Evolutionary conservation across 2,888 invertebrate genomes (phyloP).

Genomic region (Molanna angustata): DNA sequence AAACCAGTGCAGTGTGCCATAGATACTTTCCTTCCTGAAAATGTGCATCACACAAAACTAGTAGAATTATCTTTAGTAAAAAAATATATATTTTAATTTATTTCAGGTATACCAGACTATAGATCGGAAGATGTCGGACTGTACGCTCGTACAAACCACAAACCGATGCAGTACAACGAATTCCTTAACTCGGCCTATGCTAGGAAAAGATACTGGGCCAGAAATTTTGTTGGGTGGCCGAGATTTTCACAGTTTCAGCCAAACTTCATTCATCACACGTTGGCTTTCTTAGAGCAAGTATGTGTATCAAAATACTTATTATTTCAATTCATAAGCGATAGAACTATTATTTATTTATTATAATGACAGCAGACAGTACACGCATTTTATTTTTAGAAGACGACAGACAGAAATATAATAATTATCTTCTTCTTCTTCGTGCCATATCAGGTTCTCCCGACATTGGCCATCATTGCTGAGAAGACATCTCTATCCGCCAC

Average conservation of each 20-base stretch:
- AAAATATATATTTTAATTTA: background rate
- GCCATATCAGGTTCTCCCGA: too few relatives aligned
- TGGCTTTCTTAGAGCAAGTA: slow-evolving; percentile 70
- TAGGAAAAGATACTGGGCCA: slow-evolving; percentile 89
- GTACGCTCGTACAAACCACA: slow-evolving; percentile 79
- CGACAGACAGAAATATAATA: too few relatives aligned
- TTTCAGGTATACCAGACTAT: slow-evolving; percentile 87
- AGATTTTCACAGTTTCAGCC: slow-evolving; percentile 77
- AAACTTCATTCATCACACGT: slow-evolving; percentile 70
- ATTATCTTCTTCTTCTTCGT: too few relatives aligned
- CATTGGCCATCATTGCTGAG: too few relatives aligned
- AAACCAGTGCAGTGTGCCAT: too few relatives aligned
- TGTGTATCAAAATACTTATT: background rate
- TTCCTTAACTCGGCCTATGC: slow-evolving; percentile 67
- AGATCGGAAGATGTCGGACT: slow-evolving; percentile 89
- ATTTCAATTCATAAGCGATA: background rate
- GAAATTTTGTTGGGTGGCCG: slow-evolving; percentile 93
- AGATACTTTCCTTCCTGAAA: too few relatives aligned
- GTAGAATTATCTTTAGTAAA: too few relatives aligned
- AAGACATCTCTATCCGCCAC: too few relatives aligned
- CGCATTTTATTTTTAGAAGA: too few relatives aligned
- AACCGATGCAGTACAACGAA: slow-evolving; percentile 84
- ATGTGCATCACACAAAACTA: too few relatives aligned
- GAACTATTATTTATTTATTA: too few relatives aligned
- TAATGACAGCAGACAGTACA: too few relatives aligned